Evolutionary conservation across 2,888 invertebrate species (phyloP).

Genomic region (Pseudanteris insignis): DNA sequence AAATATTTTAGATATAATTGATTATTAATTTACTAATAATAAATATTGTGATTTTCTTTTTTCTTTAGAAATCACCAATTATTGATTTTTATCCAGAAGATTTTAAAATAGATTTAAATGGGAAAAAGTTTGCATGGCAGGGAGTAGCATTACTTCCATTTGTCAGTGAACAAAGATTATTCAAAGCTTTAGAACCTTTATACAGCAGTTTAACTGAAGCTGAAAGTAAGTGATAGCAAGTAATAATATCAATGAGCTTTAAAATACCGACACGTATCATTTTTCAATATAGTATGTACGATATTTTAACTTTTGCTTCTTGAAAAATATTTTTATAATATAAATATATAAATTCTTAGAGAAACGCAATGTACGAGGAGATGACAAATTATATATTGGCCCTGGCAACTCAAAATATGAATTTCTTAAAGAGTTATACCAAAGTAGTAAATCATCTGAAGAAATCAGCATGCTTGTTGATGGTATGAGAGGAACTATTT

Average conservation of each 20-base stretch:
- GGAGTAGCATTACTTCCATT: conserved; percentile 98
- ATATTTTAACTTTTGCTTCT: conserved; percentile 1
- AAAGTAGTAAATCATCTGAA: conserved; percentile 67
- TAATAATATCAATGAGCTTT: too few species aligned
- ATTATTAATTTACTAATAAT: conserved; percentile 17
- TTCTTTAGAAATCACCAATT: conserved; percentile 81
- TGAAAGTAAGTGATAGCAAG: conserved; percentile 81
- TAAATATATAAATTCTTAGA: conserved; percentile 64
- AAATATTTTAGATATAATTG: not conserved
- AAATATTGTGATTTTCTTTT: not conserved
- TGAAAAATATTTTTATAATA: too few species aligned
- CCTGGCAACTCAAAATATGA: conserved; percentile 76
- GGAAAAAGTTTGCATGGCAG: conserved; percentile 99
- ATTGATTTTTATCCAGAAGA: conserved; percentile 99
- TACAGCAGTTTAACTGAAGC: conserved; percentile 83
- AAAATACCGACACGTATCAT: too few species aligned
- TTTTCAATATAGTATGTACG: conserved; percentile 3
- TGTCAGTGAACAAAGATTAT: conserved; percentile 91
- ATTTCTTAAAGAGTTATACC: conserved; percentile 77
- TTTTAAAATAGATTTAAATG: conserved; percentile 97
- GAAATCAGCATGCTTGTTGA: conserved; percentile 75
- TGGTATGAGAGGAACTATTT: conserved; percentile 85
- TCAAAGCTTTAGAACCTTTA: conserved; percentile 82
- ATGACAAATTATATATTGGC: conserved; percentile 89
- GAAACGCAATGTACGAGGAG: conserved; percentile 85